These are phyloP conservation scores for Drosophila demipolita DNA, from an alignment of 2,888 invertebrate species.

Conservation along the genomic window DNA sequence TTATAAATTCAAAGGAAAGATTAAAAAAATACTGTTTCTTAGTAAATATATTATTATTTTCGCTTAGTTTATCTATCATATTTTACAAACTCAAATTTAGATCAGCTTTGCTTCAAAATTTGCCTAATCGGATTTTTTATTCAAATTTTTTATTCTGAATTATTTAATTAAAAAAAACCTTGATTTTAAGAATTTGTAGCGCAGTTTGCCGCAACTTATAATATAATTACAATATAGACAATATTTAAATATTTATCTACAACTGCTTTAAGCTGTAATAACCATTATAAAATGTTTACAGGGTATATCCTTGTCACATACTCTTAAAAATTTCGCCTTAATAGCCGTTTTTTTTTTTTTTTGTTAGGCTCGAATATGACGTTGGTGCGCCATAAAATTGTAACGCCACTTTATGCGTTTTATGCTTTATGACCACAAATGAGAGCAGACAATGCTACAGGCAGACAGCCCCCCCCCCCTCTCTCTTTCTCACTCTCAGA, in stretches of 20 bases:
- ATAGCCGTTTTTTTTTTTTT: constrained; percentile 23
- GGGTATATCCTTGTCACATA: constrained; percentile 14
- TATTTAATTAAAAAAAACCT: not conserved
- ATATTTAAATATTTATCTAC: not conserved
- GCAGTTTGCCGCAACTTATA: not conserved
- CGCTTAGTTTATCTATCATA: no score
- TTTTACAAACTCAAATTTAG: no score
- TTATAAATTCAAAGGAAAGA: not conserved
- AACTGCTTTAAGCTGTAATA: not conserved
- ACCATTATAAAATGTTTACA: not conserved
- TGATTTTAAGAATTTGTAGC: not conserved
- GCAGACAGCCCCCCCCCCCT: constrained; percentile 25
- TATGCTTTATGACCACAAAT: constrained; percentile 82
- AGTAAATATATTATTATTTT: not conserved
- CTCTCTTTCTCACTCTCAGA: not conserved
- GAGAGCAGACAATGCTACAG: constrained; percentile 63
- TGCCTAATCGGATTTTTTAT: no score
- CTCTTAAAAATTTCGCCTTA: not conserved
- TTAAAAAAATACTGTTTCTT: not conserved
- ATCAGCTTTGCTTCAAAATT: no score
- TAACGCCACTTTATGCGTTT: constrained; percentile 80
- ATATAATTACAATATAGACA: not conserved
- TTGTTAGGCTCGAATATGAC: constrained; percentile 56
- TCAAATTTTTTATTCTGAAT: no score
- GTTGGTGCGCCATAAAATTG: constrained; percentile 76